These are phyloP conservation scores for Diabrotica balteata DNA, from an alignment of 2,888 invertebrate species.

Conservation along the genomic window DNA sequence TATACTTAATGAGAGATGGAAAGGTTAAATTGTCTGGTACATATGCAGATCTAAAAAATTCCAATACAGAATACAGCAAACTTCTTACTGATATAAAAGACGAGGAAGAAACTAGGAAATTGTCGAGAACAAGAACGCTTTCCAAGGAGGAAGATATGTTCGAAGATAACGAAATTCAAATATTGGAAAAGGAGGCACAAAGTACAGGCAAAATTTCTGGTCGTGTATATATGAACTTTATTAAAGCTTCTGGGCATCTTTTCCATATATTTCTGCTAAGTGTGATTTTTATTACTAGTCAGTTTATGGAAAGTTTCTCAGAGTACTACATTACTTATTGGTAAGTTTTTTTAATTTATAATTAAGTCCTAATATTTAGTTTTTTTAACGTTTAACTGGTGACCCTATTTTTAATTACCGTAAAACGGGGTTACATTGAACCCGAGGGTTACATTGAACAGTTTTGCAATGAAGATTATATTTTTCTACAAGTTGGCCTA, in stretches of 20 bases:
- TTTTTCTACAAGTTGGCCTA: too few species aligned
- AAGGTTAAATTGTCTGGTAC: constrained; percentile 68
- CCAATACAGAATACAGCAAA: constrained; percentile 76
- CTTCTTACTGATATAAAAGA: constrained; percentile 40
- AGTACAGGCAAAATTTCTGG: constrained; percentile 65
- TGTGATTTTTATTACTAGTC: constrained; percentile 48
- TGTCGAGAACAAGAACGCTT: constrained; percentile 49
- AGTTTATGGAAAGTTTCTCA: constrained; percentile 70
- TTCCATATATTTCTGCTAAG: constrained; percentile 61
- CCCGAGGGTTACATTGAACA: too few species aligned
- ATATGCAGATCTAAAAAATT: constrained; percentile 73
- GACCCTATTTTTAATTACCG: too few species aligned
- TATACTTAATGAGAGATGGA: constrained; percentile 66
- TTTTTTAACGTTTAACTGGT: too few species aligned
- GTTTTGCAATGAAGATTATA: too few species aligned
- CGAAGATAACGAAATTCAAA: constrained; percentile 25
- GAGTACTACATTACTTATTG: constrained; percentile 84
- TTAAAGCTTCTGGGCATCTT: constrained; percentile 74
- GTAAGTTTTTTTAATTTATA: constrained; percentile 57
- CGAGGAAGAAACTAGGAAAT: constrained; percentile 40
- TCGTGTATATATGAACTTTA: constrained; percentile 71
- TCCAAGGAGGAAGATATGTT: constrained; percentile 16
- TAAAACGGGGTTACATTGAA: too few species aligned
- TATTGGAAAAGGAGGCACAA: constrained; percentile 65
- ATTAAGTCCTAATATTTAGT: neutral